Conservation (phyloP, 1,140 invertebrate genomes). For the Anastatus disparis region DNA sequence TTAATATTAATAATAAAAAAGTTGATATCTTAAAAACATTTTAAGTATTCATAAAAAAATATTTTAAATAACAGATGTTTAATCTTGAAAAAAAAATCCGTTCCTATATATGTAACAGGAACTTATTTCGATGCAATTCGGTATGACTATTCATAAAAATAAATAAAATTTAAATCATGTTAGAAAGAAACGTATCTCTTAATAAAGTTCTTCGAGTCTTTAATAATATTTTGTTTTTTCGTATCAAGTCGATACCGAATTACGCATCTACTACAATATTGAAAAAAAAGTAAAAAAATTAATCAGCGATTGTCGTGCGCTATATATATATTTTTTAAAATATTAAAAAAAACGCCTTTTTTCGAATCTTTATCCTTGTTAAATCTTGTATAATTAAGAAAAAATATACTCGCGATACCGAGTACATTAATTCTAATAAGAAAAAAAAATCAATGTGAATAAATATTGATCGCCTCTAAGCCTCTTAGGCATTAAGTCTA, state of each 20-base stretch:
- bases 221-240: slow-evolving; percentile 15
- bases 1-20: too few relatives aligned
- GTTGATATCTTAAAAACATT: too few relatives aligned
- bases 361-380: slow-evolving; percentile 51
- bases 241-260: slow-evolving; percentile 15
- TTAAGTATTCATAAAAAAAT: slow-evolving; percentile 1
- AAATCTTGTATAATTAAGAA: slow-evolving; percentile 45
- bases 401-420: slow-evolving; percentile 9
- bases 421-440: slow-evolving; percentile 21
- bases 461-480: slow-evolving; percentile 34
- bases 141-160: neutral
- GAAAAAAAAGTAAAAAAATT: slow-evolving; percentile 13
- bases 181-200: neutral
- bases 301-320: slow-evolving; percentile 21
- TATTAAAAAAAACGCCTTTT: slow-evolving; percentile 46
- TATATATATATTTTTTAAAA: slow-evolving; percentile 40
- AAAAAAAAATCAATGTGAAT: slow-evolving; percentile 28
- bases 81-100: slow-evolving; percentile 2
- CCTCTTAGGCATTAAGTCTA: slow-evolving; percentile 15
- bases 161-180: slow-evolving; percentile 14
- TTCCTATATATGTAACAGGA: neutral
- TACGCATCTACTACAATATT: neutral
- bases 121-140: slow-evolving; percentile 7
- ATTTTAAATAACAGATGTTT: slow-evolving; percentile 32
- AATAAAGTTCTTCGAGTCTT: neutral